Base-by-base conservation (phyloP, 1,140 invertebrate genomes). In the Probaryconus sp. region DNA sequence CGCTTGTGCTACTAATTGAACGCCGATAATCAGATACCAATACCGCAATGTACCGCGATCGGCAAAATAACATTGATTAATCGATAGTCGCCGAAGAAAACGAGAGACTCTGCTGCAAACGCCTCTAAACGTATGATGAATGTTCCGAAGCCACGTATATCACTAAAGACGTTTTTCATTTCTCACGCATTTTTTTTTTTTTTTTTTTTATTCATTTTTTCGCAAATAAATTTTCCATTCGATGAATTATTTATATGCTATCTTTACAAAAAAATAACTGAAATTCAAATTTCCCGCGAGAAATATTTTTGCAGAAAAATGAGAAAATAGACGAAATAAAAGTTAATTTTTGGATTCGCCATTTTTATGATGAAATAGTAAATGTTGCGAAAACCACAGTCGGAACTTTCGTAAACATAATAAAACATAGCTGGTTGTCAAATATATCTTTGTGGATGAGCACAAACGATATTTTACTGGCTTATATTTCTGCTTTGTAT, bases 1-100 rank as follows among this genome's bases (percentile, higher is more conserved):
- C 48, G 47, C 40, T 50, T 61, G 55, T 48, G 33, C 51, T 51
- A 38, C 63, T 74, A 74, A 74, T 74, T 74, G 56, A 74, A 74
- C 71, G 58, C 20, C 71, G 51, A 74, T 74, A 60, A 74, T 68
- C 71, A 43, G 53, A 53, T 65, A 61, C 16, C 47, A 13, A 28
- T 45, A 35, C 16, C 16, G 10, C 60, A 51, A 16, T 65, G 60
- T 67, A 45, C 21, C 14, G 53, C 45, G 37, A 61, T 63, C 35
- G 17, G 37, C 48, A 72, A 28, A 64, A 58, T 43, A 31, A 51
- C 42, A 50, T 43, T 72, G 45, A 72, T 60, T 58, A 64, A 71
- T 71, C 58, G 58, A 35, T 35, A 30, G 9, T 2, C n/a, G n/a
- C 7, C 35, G 16, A 50, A 63, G 42, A 42, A 63, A 30, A 38